These are phyloP conservation scores for Ondatra zibethicus DNA, from an alignment of 2,113 vertebrate species.

Conservation along the genomic window DNA sequence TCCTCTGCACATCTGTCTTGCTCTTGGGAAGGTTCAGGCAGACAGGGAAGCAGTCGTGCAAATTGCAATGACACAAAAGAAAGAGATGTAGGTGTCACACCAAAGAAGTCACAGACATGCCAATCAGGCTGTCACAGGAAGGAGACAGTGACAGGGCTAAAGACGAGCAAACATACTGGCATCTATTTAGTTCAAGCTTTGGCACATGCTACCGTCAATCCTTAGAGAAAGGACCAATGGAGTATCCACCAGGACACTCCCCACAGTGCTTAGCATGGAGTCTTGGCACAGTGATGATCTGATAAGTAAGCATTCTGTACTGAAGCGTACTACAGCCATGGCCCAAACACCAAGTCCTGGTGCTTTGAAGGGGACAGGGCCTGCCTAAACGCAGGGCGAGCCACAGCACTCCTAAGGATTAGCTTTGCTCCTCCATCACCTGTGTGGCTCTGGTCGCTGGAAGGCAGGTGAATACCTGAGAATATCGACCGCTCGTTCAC, in stretches of 20 bases:
- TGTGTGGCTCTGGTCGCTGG: neutral
- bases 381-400: neutral
- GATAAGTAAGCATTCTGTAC: neutral
- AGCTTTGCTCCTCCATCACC: neutral
- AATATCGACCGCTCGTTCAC: slow-evolving; percentile 89
- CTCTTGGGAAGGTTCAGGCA: neutral
- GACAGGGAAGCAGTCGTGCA: neutral
- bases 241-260: neutral
- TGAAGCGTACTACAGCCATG: neutral
- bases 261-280: neutral
- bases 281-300: neutral
- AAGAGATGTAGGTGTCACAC: neutral
- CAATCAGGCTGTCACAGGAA: neutral
- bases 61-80: neutral
- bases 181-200: neutral
- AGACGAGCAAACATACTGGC: neutral
- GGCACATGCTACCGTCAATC: neutral
- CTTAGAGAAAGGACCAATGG: neutral
- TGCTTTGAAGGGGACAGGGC: neutral
- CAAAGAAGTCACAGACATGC: neutral
- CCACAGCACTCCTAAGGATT: neutral
- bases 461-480: slow-evolving; percentile 89
- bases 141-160: neutral
- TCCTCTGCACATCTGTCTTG: neutral
- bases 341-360: neutral